These are phyloP conservation scores for Herpailurus yagouaroundi DNA, from an alignment of 2,113 vertebrate species.

Conservation along the genomic window DNA sequence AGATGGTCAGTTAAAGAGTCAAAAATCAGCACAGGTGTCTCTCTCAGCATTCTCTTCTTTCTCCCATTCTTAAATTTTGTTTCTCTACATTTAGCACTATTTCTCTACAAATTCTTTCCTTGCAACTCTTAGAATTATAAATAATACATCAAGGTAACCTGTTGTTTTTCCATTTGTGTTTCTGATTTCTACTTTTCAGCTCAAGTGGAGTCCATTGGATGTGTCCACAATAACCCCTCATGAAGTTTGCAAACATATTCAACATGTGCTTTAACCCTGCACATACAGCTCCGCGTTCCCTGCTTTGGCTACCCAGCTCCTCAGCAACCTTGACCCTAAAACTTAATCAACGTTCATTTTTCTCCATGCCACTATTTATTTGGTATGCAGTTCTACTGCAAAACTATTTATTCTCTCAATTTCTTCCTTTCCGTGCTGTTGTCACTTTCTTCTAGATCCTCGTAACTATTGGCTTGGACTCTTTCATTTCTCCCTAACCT, in stretches of 20 bases:
- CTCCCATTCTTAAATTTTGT: background rate
- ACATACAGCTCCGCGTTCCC: background rate
- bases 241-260: background rate
- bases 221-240: background rate
- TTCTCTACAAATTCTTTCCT: background rate
- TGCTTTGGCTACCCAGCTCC: background rate
- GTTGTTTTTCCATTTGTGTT: background rate
- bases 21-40: background rate
- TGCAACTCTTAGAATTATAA: background rate
- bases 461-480: background rate
- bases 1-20: background rate
- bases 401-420: background rate
- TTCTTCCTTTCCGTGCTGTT: background rate
- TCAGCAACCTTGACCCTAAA: background rate
- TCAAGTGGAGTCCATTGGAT: background rate
- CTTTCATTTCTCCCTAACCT: background rate
- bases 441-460: background rate
- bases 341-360: background rate
- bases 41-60: background rate
- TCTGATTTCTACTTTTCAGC: background rate
- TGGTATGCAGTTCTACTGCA: background rate
- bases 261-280: background rate
- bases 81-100: background rate
- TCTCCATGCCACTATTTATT: background rate
- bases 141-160: background rate